Base-by-base conservation (phyloP, 64 coral and sea anemone species). In the Actinia tenebrosa region DNA sequence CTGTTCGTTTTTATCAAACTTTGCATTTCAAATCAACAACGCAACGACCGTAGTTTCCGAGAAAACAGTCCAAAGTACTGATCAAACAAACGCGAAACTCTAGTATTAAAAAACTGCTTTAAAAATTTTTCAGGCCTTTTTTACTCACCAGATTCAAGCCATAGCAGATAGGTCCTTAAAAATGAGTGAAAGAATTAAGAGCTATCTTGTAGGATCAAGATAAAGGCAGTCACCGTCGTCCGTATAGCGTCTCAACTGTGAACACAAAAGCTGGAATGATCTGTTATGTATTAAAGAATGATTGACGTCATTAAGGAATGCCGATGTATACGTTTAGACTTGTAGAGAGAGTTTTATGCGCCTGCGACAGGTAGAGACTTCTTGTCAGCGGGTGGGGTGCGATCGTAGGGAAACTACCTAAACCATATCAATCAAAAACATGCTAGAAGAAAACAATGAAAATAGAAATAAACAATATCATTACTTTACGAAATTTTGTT, bases 211-310 rank as follows among this genome's bases (percentile, higher is more conserved):
- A 30, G 23, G 69, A 72, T 72, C 10, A 72, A 72, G 69, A 75
- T 75, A 75, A 37, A 75, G 69, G 69, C n/a, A 4, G 71, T n/a
- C 6, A 42, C 9, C 3, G 79, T 81, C 22, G 42, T 81, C 50
- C 79, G 20, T 1, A 19, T 8, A 50, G 42, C 79, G 50, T 20
- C 43, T 52, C 17, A 19, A 52, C 79, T 81, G 46, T 53, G 79
- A 50, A 52, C 17, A 81, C 79, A 81, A 81, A 81, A 45, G 45
- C 79, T 13, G 16, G 46, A 75, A 42, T 75, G 25, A 75, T 15
- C 26, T 30, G 79, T 81, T 81, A 81, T 20, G 79, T 81, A 53
- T 81, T 53, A 81, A 50, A 52, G 79, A 75, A 81, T 81, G 79
- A 20, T 30, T 81, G 42, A 81, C 79, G 79, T 81, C 79, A 81